These are phyloP conservation scores for Ricordea florida DNA, from an alignment of 92 coral and sea anemone genomes.

Conservation along the genomic window DNA sequence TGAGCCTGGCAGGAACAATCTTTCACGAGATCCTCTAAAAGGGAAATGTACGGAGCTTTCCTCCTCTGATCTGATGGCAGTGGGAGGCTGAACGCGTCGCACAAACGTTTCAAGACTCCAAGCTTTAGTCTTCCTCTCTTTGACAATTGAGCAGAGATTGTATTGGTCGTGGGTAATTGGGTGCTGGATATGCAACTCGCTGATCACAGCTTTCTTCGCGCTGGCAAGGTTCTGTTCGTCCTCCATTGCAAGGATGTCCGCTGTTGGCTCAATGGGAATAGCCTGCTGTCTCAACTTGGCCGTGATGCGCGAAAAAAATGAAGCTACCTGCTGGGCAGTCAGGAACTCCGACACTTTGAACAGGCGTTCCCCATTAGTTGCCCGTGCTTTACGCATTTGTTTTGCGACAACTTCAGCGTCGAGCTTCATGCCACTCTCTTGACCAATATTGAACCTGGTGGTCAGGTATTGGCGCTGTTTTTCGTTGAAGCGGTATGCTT, in stretches of 20 bases:
- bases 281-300: conserved; percentile 41
- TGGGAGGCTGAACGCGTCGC: too few relatives aligned
- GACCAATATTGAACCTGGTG: conserved; percentile 19
- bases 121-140: too few relatives aligned
- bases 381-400: conserved; percentile 14
- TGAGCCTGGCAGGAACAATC: too few relatives aligned
- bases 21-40: too few relatives aligned
- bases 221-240: neutral
- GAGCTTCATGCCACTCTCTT: conserved; percentile 10
- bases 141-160: too few relatives aligned
- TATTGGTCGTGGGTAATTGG: too few relatives aligned
- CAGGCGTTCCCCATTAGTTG: conserved; percentile 19
- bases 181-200: too few relatives aligned
- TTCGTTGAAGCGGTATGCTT: conserved; percentile 25
- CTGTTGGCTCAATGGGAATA: neutral
- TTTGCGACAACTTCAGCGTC: neutral
- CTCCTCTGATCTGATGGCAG: too few relatives aligned
- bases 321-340: conserved; percentile 16
- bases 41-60: too few relatives aligned
- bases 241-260: neutral
- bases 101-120: too few relatives aligned
- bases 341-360: conserved; percentile 17
- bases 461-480: conserved; percentile 14
- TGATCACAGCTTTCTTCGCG: neutral
- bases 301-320: conserved; percentile 15